These are phyloP conservation scores for Miltochrista miniata DNA, from an alignment of 2,888 invertebrate species.

Conservation along the genomic window DNA sequence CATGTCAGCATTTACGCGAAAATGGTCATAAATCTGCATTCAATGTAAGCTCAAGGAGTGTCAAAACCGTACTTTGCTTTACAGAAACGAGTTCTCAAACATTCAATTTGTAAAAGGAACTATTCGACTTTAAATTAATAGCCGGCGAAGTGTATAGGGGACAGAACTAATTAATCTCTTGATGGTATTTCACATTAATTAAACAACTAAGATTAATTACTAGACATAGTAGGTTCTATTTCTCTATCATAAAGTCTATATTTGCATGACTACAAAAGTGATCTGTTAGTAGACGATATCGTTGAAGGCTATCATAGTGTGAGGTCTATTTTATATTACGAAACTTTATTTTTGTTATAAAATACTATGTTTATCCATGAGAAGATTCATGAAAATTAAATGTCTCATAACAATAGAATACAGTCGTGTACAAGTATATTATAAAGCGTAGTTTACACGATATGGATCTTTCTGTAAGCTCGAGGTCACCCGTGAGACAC, in stretches of 20 bases:
- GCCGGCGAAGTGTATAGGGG: slow-evolving; percentile 69
- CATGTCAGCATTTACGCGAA: slow-evolving; percentile 53
- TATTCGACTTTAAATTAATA: slow-evolving; percentile 71
- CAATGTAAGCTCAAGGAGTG: slow-evolving; percentile 49
- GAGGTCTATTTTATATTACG: slow-evolving; percentile 63
- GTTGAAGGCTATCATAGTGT: slow-evolving; percentile 63
- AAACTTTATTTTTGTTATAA: slow-evolving; percentile 46
- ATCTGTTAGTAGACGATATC: slow-evolving; percentile 39
- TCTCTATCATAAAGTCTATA: slow-evolving; percentile 18
- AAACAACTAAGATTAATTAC: slow-evolving; percentile 40
- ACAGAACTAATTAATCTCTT: slow-evolving; percentile 78
- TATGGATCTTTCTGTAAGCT: slow-evolving; percentile 66
- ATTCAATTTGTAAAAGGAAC: slow-evolving; percentile 70
- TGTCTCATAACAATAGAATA: slow-evolving; percentile 65
- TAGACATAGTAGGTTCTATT: slow-evolving; percentile 29
- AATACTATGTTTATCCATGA: slow-evolving; percentile 46
- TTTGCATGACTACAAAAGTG: slow-evolving; percentile 22
- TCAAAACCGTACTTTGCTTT: slow-evolving; percentile 50
- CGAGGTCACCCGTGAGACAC: slow-evolving; percentile 62
- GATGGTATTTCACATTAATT: slow-evolving; percentile 71
- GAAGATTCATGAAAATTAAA: slow-evolving; percentile 70
- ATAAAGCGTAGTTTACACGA: slow-evolving; percentile 72
- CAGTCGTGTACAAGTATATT: slow-evolving; percentile 63
- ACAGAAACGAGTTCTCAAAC: slow-evolving; percentile 60
- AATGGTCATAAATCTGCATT: slow-evolving; percentile 64